phyloP scores from a whole-genome alignment of 2,888 invertebrate genomes.

The Tenthredo livida region DNA sequence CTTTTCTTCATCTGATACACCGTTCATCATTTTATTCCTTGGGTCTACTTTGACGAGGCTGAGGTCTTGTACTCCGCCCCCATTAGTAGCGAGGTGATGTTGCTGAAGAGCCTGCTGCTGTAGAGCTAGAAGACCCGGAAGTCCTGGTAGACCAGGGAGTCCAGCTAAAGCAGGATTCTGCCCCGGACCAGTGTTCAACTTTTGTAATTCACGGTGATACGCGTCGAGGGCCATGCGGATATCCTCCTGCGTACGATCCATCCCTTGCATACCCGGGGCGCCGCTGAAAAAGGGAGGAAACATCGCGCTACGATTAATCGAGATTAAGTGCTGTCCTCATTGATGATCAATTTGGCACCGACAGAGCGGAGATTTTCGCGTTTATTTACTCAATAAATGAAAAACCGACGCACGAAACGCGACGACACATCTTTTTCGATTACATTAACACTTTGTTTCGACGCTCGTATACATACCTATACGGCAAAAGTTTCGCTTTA shows the following conservation, averaged over 20 bases:
- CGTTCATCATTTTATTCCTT: constrained; percentile 82
- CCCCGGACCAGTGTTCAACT: constrained; percentile 85
- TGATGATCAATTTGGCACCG: constrained; percentile 67
- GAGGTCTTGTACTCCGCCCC: constrained; percentile 87
- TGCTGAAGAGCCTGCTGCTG: constrained; percentile 87
- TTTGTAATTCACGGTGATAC: constrained; percentile 95
- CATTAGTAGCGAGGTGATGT: constrained; percentile 77
- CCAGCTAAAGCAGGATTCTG: constrained; percentile 79
- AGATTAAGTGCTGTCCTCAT: constrained; percentile 78
- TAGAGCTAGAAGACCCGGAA: constrained; percentile 85
- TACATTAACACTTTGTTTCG: constrained; percentile 12
- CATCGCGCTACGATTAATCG: constrained; percentile 81
- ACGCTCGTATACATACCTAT: neutral
- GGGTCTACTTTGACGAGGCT: constrained; percentile 86
- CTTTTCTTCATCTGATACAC: constrained; percentile 85
- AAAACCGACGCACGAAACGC: neutral
- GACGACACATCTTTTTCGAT: neutral
- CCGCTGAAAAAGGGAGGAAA: constrained; percentile 93
- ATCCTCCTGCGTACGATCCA: constrained; percentile 87
- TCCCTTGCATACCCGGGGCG: constrained; percentile 77
- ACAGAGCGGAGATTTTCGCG: constrained; percentile 10
- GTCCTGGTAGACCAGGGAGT: constrained; percentile 81
- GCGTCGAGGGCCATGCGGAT: constrained; percentile 94
- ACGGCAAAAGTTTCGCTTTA: neutral
- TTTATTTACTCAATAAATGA: constrained; percentile 13